Evolutionary conservation across 2,888 invertebrate genomes (phyloP).

Genomic region (Eurois occulta): DNA sequence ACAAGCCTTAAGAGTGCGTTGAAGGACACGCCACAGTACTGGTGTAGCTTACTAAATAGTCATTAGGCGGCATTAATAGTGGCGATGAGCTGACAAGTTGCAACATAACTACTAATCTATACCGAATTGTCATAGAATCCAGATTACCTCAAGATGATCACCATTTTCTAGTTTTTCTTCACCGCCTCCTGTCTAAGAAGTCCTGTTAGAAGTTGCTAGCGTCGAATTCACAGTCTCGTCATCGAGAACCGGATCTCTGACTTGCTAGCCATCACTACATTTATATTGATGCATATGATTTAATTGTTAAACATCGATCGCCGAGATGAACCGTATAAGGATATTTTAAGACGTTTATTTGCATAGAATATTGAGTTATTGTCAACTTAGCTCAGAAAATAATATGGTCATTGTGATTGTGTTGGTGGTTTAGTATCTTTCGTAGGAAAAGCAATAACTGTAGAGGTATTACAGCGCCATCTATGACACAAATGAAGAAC

Average conservation of each 20-base stretch:
- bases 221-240: neutral
- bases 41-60: conserved; percentile 31
- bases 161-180: neutral
- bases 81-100: conserved; percentile 4
- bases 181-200: neutral
- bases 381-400: neutral
- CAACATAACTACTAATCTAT: neutral
- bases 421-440: neutral
- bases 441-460: neutral
- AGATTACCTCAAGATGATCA: neutral
- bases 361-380: neutral
- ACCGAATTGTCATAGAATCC: neutral
- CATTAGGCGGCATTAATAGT: neutral
- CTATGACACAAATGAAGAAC: neutral
- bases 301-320: neutral
- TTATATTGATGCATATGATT: neutral
- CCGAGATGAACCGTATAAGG: neutral
- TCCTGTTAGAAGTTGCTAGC: neutral
- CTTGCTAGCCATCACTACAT: neutral
- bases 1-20: conserved; percentile 10
- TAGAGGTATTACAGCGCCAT: neutral
- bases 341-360: neutral
- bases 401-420: neutral
- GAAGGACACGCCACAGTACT: conserved; percentile 38
- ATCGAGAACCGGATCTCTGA: neutral